These are phyloP conservation scores for Zapus hudsonius DNA, from an alignment of 2,113 vertebrate species.

Conservation along the genomic window DNA sequence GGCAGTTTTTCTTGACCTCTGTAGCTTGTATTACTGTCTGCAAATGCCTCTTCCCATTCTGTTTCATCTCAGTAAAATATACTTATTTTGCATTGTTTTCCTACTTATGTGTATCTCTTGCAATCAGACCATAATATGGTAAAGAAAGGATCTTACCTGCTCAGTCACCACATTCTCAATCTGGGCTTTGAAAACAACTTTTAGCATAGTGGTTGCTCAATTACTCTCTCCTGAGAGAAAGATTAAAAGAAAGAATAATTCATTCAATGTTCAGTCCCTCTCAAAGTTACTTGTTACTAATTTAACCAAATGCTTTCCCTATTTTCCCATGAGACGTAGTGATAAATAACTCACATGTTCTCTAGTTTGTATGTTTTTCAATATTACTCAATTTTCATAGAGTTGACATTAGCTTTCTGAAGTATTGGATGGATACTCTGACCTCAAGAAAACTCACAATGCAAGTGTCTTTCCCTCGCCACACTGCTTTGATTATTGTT, in stretches of 20 bases:
- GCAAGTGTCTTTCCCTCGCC: not conserved
- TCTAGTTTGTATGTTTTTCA: slow-evolving; percentile 16
- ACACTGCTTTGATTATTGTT: not conserved
- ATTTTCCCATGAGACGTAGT: slow-evolving; percentile 18
- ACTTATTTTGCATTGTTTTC: not conserved
- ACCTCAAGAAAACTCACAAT: not conserved
- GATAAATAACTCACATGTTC: not conserved
- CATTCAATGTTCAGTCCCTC: slow-evolving; percentile 26
- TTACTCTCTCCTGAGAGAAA: slow-evolving; percentile 41
- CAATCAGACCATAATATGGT: slow-evolving; percentile 27
- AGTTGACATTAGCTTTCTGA: not conserved
- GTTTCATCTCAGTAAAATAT: not conserved
- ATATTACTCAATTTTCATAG: not conserved
- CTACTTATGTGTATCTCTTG: not conserved
- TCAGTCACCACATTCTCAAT: not conserved
- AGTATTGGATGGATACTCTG: not conserved
- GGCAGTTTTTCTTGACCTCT: not conserved
- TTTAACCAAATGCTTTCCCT: slow-evolving; percentile 24
- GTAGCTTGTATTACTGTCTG: not conserved
- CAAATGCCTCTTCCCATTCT: not conserved
- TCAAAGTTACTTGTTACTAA: slow-evolving; percentile 15
- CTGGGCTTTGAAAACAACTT: not conserved
- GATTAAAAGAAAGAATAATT: slow-evolving; percentile 58
- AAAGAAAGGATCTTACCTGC: not conserved
- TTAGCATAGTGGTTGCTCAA: slow-evolving; percentile 4